Conservation (phyloP, 2,888 invertebrate genomes). For the Agonopterix alstromeriana region DNA sequence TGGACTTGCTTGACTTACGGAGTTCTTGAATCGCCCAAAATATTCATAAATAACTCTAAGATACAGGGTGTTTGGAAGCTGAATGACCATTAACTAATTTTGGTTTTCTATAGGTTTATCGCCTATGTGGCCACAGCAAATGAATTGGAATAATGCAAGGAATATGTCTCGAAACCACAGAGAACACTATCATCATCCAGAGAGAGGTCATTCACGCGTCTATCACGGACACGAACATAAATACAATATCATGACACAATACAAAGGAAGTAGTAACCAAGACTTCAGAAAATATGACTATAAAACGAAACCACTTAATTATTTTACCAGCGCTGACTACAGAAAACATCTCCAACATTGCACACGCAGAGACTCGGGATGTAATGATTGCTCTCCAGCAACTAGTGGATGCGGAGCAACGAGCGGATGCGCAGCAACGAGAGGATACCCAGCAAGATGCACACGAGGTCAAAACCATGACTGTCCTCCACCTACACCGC, state of each 20-base stretch:
- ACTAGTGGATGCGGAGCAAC: not conserved
- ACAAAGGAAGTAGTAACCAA: slow-evolving; percentile 20
- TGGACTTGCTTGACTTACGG: too few relatives aligned
- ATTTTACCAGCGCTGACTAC: slow-evolving; percentile 18
- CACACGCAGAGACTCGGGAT: slow-evolving; percentile 25
- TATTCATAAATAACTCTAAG: too few relatives aligned
- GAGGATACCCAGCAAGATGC: not conserved
- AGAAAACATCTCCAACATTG: slow-evolving; percentile 30
- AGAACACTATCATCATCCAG: slow-evolving; percentile 21
- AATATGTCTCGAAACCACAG: too few relatives aligned
- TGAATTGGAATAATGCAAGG: too few relatives aligned
- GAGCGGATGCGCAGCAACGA: not conserved
- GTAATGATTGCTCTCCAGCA: slow-evolving; percentile 1
- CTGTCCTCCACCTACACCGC: slow-evolving; percentile 6
- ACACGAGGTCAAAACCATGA: not conserved
- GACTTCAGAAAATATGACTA: slow-evolving; percentile 31
- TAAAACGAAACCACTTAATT: slow-evolving; percentile 17
- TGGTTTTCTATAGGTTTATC: too few relatives aligned
- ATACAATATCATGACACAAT: slow-evolving; percentile 16
- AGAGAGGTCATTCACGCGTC: slow-evolving; percentile 42
- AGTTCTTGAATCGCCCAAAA: too few relatives aligned
- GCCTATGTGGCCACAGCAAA: too few relatives aligned
- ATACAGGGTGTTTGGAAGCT: too few relatives aligned
- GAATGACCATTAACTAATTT: too few relatives aligned
- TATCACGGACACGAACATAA: slow-evolving; percentile 35